Evolutionary conservation across 2,113 vertebrate species (phyloP).

Genomic region (Nothobranchius furzeri): DNA sequence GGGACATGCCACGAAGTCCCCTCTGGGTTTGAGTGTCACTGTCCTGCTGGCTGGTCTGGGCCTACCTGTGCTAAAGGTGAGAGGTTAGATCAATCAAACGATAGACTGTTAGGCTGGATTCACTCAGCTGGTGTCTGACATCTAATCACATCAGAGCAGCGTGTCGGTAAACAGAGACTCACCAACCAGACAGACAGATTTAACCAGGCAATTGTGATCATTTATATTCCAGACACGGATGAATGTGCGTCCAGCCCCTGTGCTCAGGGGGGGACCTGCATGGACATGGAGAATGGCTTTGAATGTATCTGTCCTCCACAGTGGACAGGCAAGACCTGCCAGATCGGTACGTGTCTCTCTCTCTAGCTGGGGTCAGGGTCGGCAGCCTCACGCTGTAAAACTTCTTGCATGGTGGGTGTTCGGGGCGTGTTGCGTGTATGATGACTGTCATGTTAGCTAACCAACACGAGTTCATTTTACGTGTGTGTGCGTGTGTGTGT

Average conservation of each 20-base stretch:
- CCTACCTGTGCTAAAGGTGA: slow-evolving; percentile 92
- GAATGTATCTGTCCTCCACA: slow-evolving; percentile 91
- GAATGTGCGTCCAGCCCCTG: slow-evolving; percentile 92
- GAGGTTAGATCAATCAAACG: slow-evolving; percentile 34
- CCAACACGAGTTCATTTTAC: slow-evolving; percentile 31
- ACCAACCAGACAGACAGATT: no score
- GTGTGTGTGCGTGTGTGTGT: slow-evolving; percentile 13
- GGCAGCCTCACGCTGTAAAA: neutral
- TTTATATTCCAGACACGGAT: slow-evolving; percentile 84
- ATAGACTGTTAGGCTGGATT: no score
- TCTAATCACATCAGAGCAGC: no score
- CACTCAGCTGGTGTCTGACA: no score
- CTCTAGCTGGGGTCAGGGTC: no score
- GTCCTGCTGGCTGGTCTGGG: slow-evolving; percentile 91
- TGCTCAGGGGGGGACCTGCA: slow-evolving; percentile 88
- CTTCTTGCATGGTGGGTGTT: slow-evolving; percentile 12
- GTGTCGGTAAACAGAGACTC: no score
- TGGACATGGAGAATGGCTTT: slow-evolving; percentile 88
- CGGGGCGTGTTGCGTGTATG: neutral
- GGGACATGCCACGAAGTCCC: slow-evolving; percentile 91
- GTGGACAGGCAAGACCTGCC: slow-evolving; percentile 93
- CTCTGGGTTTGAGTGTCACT: slow-evolving; percentile 92
- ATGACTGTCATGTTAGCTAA: slow-evolving; percentile 26
- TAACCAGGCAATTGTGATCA: neutral
- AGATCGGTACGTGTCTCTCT: slow-evolving; percentile 83